Conservation (phyloP, 2,113 vertebrate genomes). For the Lampris incognitus region DNA sequence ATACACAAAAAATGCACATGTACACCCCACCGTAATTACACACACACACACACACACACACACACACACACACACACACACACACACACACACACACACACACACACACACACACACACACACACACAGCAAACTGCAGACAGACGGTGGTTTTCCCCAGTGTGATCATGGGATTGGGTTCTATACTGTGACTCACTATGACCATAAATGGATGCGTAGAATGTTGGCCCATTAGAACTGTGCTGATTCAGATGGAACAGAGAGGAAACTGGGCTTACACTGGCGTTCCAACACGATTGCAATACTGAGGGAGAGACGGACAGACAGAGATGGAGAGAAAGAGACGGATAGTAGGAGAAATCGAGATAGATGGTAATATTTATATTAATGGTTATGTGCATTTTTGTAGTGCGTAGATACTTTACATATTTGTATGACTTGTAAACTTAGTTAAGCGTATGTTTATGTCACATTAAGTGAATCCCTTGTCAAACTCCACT, state of each 20-base stretch:
- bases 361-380: background rate
- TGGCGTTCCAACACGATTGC: slow-evolving; percentile 45
- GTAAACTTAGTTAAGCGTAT: too few relatives aligned
- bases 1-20: too few relatives aligned
- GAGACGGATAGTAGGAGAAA: background rate
- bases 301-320: background rate
- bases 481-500: too few relatives aligned
- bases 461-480: too few relatives aligned
- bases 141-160: slow-evolving; percentile 27
- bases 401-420: too few relatives aligned
- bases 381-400: background rate
- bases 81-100: background rate
- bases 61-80: background rate
- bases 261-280: slow-evolving; percentile 46
- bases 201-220: slow-evolving; percentile 64
- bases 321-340: slow-evolving; percentile 13
- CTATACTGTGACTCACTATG: slow-evolving; percentile 18
- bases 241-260: slow-evolving; percentile 67
- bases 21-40: too few relatives aligned
- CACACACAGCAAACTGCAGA: slow-evolving; percentile 25
- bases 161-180: slow-evolving; percentile 44
- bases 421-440: too few relatives aligned
- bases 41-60: background rate
- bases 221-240: slow-evolving; percentile 42
- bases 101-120: background rate